Base-by-base conservation (phyloP, 2,113 vertebrate genomes). In the Rhagologus leucostigma region DNA sequence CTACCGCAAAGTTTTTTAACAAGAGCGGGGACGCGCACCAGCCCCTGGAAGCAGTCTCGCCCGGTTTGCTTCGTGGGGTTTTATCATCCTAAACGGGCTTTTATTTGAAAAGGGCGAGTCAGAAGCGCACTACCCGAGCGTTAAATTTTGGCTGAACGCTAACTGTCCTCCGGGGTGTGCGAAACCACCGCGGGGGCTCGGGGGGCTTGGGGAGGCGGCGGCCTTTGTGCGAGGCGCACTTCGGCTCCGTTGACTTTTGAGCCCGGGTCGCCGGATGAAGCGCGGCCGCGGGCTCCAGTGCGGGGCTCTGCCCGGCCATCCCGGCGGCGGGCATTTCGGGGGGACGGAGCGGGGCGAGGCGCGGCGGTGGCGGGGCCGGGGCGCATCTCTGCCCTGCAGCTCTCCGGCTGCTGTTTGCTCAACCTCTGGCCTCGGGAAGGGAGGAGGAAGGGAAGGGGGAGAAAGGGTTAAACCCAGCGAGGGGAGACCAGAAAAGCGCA, bases 381-480 rank as follows among this genome's bases (percentile, higher is more conserved):
- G 46, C 16, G 12, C 71, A 35, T 59, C 50, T 39, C 64, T 53
- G 69, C 23, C 80, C 16, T 13, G 55, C 41, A 10, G 63, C 9
- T 77, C 64, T 30, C 15, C 3, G 59, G 42, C 88, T 80, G 91
- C 88, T 89, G 77, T 91, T 91, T 11, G 78, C 65, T 70, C 81
- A 62, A 69, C 78, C 42, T 71, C 80, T 85, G 80, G 77, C 41
- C 80, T 57, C 55, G 35, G 39, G 29, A 35, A 35, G 39, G 55
- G 78, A 94, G 26, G 26, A 50, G 32, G 21, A 21, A 47, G 19
- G 41, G 76, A 93, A 29, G 15, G 24, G 10, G 47, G 46, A 50
- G 86, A 95, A 98, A 46, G 97, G 94, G 97, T 98, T 98, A 98
- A 98, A 75, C n/a, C 10, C 56, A 46, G 52, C 23, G 32, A 83